phyloP scores from a whole-genome alignment of 1,140 invertebrate genomes.

The Leptonema lineaticorne region DNA sequence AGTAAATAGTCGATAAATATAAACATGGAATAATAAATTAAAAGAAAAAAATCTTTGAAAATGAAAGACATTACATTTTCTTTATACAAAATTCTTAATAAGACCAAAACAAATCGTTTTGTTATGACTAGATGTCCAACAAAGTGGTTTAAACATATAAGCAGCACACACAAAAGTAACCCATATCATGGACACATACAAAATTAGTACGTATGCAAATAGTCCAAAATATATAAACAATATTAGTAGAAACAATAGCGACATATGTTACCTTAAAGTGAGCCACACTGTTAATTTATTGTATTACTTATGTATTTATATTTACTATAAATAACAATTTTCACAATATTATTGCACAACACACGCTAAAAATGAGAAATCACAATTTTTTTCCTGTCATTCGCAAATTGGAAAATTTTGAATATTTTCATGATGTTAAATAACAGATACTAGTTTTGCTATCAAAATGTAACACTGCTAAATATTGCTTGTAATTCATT shows the following conservation, averaged over 20 bases:
- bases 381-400: neutral
- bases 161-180: neutral
- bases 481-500: neutral
- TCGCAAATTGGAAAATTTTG: too few relatives aligned
- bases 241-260: too few relatives aligned
- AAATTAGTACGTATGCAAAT: too few relatives aligned
- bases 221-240: too few relatives aligned
- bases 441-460: neutral
- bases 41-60: too few relatives aligned
- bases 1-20: too few relatives aligned
- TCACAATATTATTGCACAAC: neutral
- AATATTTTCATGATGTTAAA: neutral
- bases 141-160: conserved; percentile 1
- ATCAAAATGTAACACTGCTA: neutral
- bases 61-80: neutral
- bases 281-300: too few relatives aligned
- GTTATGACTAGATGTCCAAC: conserved; percentile 3
- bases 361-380: neutral
- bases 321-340: neutral
- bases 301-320: too few relatives aligned
- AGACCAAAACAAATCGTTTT: neutral
- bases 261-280: too few relatives aligned
- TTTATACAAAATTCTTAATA: neutral
- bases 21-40: too few relatives aligned
- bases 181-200: neutral